These are phyloP conservation scores for Drosophila birchii DNA, from an alignment of 2,888 invertebrate genomes.

Conservation along the genomic window DNA sequence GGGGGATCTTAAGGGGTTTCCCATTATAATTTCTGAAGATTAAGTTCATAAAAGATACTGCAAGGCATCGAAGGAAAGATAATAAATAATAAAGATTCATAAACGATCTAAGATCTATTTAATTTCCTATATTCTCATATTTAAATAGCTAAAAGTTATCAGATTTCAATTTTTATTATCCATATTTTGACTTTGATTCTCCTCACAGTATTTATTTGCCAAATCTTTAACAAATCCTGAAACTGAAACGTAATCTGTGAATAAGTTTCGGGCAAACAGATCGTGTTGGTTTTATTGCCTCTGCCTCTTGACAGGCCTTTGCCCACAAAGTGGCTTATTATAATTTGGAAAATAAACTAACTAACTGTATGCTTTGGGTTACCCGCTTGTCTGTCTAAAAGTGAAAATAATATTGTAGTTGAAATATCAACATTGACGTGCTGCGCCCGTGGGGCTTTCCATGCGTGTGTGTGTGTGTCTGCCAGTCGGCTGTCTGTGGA, in stretches of 20 bases:
- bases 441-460: constrained; percentile 4
- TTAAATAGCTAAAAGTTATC: background rate
- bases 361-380: constrained; percentile 47
- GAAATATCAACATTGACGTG: constrained; percentile 57
- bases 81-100: too few species aligned
- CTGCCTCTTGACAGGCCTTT: constrained; percentile 5
- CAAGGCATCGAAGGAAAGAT: too few species aligned
- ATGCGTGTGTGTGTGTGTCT: constrained; percentile 6
- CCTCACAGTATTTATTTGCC: background rate
- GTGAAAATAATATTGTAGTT: constrained; percentile 65
- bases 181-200: background rate
- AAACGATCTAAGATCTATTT: too few species aligned
- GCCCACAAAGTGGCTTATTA: constrained; percentile 65
- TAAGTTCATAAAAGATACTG: background rate
- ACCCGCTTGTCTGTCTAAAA: constrained; percentile 45
- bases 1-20: background rate
- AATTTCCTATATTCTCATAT: too few species aligned
- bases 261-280: constrained; percentile 32
- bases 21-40: background rate
- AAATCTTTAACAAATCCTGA: too few species aligned
- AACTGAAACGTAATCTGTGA: constrained; percentile 3
- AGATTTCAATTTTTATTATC: background rate
- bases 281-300: background rate
- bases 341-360: constrained; percentile 74
- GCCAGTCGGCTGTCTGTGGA: background rate